These are phyloP conservation scores for Sinosuthora webbiana DNA, from an alignment of 2,113 vertebrate species.

Conservation along the genomic window DNA sequence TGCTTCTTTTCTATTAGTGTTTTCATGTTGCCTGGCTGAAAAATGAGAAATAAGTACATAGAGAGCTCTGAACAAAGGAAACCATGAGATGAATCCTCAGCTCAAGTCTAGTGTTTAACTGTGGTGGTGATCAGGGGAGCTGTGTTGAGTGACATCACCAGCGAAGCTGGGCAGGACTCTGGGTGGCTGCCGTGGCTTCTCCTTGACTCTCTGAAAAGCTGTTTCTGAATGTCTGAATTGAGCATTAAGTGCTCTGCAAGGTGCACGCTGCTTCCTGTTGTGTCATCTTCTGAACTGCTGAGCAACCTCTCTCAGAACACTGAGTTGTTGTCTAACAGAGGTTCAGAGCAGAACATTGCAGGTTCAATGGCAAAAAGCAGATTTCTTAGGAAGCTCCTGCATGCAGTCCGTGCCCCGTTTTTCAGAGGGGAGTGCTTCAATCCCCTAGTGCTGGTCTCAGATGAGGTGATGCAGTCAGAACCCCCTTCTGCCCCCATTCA, in stretches of 20 bases:
- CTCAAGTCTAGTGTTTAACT: neutral
- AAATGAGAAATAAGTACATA: conserved; percentile 33
- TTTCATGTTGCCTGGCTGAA: conserved; percentile 44
- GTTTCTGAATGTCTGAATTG: neutral
- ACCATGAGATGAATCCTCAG: conserved; percentile 20
- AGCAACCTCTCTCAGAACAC: neutral
- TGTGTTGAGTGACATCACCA: neutral
- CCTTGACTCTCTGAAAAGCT: neutral
- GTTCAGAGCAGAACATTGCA: neutral
- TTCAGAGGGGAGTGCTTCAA: neutral
- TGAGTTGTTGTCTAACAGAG: neutral
- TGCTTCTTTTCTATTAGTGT: conserved; percentile 54
- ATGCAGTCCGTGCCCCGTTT: neutral
- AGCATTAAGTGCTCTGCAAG: neutral
- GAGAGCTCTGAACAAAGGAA: conserved; percentile 30
- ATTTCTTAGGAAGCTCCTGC: neutral
- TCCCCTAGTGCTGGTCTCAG: neutral
- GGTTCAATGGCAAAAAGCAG: neutral
- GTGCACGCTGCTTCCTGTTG: neutral
- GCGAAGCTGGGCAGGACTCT: neutral
- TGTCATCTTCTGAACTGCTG: neutral
- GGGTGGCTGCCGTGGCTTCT: neutral
- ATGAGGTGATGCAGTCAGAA: neutral
- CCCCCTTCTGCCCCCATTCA: neutral
- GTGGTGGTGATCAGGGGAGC: neutral